Evolutionary conservation across 2,888 invertebrate species (phyloP), one percentile per base, ranked within the genome.

Genomic region (Aspidapion aeneum): DNA sequence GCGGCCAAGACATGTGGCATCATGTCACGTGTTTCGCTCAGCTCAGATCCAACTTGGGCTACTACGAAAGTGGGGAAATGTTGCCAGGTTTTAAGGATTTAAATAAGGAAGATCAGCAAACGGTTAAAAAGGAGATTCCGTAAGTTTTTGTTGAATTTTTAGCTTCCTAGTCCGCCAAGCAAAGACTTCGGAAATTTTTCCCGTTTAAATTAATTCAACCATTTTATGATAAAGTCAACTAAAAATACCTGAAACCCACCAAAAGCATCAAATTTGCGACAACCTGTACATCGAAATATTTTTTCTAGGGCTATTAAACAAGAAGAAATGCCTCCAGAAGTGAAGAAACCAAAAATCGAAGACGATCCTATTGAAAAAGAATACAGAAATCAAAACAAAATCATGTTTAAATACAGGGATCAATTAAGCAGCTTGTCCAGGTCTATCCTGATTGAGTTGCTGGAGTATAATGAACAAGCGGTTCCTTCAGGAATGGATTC

Each of bases 11-110:
- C 63, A 82, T 89, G 59, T 98, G 97, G 97, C 90, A 97, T 78
- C 98, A 98, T 80, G 79, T 95, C 1, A 90, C 91, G 64, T 98
- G 98, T 77, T 98, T 98, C 81, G 88, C 86, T 0, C 88, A 92
- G 74, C 74, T 87, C 1, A 84, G 95, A 50, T 83, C 85, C 18
- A 88, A 90, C 7, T 79, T 96, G 1, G 85, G 87, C 17, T 98
- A 88, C 80, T 87, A 86, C 74, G 90, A 86, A 49, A 81, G 83
- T 12, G 94, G 90, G 0, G 87, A 88, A 64, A 81, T 82, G 71
- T 79, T 98, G 20, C 90, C 91, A n/a, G 96, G 96, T 0, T 92
- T 88, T 75, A 83, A 86, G 16, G 75, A 76, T 0, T 81, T 98
- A 1, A 86, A 81, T 7, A 83, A 86, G 68, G 90, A 90, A n/a